phyloP scores from a whole-genome alignment of 2,888 invertebrate genomes.

The Pseudococcus jackbeardsleyi region DNA sequence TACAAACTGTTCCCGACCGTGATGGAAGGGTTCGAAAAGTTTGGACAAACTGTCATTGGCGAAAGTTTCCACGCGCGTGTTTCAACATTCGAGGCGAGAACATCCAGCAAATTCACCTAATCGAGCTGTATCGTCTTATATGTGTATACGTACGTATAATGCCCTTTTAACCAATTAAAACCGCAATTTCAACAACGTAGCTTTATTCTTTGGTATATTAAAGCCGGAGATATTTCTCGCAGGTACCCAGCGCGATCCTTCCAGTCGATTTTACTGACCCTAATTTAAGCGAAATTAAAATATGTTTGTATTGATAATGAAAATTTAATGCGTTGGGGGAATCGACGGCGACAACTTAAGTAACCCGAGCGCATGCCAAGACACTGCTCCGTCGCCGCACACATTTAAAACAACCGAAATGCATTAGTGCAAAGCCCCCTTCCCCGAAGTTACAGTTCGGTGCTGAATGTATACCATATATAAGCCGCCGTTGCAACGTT shows the following conservation, averaged over 20 bases:
- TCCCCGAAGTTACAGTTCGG: neutral
- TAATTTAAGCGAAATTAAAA: slow-evolving; percentile 49
- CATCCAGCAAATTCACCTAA: too few relatives aligned
- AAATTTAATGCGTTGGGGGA: slow-evolving; percentile 50
- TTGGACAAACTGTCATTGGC: slow-evolving; percentile 39
- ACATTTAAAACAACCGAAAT: slow-evolving; percentile 46
- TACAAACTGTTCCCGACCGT: slow-evolving; percentile 32
- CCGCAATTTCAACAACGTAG: too few relatives aligned
- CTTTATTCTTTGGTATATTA: too few relatives aligned
- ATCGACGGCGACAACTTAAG: slow-evolving; percentile 31
- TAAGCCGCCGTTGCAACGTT: neutral
- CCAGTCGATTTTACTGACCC: neutral
- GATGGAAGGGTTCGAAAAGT: slow-evolving; percentile 51
- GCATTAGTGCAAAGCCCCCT: slow-evolving; percentile 30
- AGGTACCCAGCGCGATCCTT: neutral
- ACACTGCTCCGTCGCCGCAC: neutral
- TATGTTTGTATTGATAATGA: slow-evolving; percentile 38
- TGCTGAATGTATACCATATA: neutral
- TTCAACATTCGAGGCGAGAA: too few relatives aligned
- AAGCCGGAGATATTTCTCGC: neutral
- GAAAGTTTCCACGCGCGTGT: neutral
- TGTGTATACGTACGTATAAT: neutral
- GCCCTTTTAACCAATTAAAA: too few relatives aligned
- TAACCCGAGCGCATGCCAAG: neutral
- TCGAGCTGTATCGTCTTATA: too few relatives aligned